Evolutionary conservation across 1,140 invertebrate species (phyloP), one percentile per base, ranked within the genome.

Genomic region (Lasaia peninsularis): DNA sequence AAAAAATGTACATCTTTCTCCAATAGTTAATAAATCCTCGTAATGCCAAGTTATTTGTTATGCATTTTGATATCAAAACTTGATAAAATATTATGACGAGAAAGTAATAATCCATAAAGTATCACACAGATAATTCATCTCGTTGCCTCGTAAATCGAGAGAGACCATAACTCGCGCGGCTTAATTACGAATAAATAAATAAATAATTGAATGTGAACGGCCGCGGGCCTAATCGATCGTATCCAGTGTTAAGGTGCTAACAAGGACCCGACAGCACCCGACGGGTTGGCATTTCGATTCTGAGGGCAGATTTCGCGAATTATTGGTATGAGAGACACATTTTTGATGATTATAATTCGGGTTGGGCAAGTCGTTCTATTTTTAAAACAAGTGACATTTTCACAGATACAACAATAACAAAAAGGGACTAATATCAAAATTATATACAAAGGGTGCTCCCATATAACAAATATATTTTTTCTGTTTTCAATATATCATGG

Each of bases 181-280:
- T 88, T 88, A 86, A 88, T 88, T 88, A 88, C 82, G 83, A 84
- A 88, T 88, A 87, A 87, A 87, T 86, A 87, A 87, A 87, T 87
- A 88, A 88, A 88, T 88, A 88, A 88, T 88, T 86, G 85, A 88
- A 88, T 80, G 80, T 82, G 77, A 86, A 75, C 77, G 79, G 83
- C 85, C 85, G 77, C 74, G 81, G 85, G 85, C 78, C 67, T 82
- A 84, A 88, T 86, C 80, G 84, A 80, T 82, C 79, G 73, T 72
- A 70, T 79, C 64, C 60, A 77, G 67, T 75, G 69, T 76, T 65
- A 69, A 83, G 79, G 82, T 85, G 85, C 72, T 88, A 88, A 88
- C 85, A 88, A 88, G 85, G 71, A 33, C 55, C 67, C 64, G 69
- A 60, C 62, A 71, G 65, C 69, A 20, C n/a, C 58, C 54, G 40